Evolutionary conservation across 2,888 invertebrate genomes (phyloP), one percentile per base, ranked within the genome.

Genomic region (Napeogenes sylphis): DNA sequence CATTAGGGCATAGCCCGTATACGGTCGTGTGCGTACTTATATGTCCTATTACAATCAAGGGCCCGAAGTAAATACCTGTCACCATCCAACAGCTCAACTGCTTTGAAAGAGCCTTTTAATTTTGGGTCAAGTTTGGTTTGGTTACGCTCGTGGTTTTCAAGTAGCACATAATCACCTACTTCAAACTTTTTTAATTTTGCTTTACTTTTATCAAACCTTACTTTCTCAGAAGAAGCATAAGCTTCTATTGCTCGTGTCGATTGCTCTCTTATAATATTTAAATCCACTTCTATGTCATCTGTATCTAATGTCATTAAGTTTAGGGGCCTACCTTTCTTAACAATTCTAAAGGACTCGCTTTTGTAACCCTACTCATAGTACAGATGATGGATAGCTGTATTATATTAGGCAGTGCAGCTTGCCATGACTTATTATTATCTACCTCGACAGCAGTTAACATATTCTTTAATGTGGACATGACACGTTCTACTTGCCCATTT

Each of bases 401-500:
- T n/a, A 75, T 59, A 3, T 77, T 73, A 5, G 57, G 67, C 45
- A 76, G 42, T 0, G 72, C 69, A 58, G 72, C 71, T 55, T 75
- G 74, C 75, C 75, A 76, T 0, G 74, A 70, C 3, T 64, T 57
- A 33, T 68, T 61, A 2, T 55, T 45, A 4, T 47, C 59, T 6
- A 59, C 59, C 59, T 77, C 76, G 13, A 72, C 71, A 0, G 66
- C 63, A 6, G 74, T 75, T 3, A 75, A 56, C 73, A 74, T 73
- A 14, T n/a, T n/a, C n/a, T n/a, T n/a, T n/a, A n/a, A n/a, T n/a
- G n/a, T n/a, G n/a, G n/a, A n/a, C n/a, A n/a, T n/a, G n/a, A n/a
- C n/a, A n/a, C n/a, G n/a, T n/a, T n/a, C n/a, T n/a, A 72, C 74
- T 53, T 75, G 73, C 10, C 71, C 74, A 58, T 77, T 77, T 10